phyloP scores from a whole-genome alignment of 2,888 invertebrate genomes.

The Deilephila elpenor region DNA sequence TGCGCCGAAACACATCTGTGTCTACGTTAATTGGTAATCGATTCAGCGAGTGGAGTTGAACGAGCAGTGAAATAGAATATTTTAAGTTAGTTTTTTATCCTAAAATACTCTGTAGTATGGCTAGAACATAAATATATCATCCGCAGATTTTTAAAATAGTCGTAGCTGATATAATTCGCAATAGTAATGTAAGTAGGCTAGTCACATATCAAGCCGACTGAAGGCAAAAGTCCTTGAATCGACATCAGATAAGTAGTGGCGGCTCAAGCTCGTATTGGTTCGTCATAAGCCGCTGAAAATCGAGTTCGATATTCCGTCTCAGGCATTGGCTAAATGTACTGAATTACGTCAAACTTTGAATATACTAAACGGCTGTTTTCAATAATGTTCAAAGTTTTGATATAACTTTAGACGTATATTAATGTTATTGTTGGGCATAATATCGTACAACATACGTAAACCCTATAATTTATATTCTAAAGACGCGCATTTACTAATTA shows the following conservation, averaged over 20 bases:
- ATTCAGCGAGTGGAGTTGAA: neutral
- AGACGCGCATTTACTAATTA: neutral
- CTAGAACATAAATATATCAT: no score
- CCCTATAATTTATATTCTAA: neutral
- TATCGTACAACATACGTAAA: neutral
- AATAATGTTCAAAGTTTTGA: neutral
- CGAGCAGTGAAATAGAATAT: neutral
- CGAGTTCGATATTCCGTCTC: conserved; percentile 10
- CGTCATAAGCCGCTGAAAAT: conserved; percentile 22
- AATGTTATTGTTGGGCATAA: neutral
- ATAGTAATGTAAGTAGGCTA: conserved; percentile 7
- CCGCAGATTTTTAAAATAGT: neutral
- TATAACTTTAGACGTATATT: neutral
- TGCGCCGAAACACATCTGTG: conserved; percentile 17
- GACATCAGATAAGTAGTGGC: conserved; percentile 19
- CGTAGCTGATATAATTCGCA: neutral
- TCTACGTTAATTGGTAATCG: conserved; percentile 11
- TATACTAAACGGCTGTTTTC: conserved; percentile 7
- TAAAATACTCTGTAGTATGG: no score
- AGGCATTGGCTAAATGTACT: neutral
- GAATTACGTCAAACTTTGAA: conserved; percentile 9
- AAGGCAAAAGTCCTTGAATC: conserved; percentile 10
- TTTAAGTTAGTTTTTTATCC: neutral
- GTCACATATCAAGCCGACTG: neutral
- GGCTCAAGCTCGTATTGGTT: conserved; percentile 21